Evolutionary conservation across 2,888 invertebrate species (phyloP).

Genomic region (Drosophila mimica): DNA sequence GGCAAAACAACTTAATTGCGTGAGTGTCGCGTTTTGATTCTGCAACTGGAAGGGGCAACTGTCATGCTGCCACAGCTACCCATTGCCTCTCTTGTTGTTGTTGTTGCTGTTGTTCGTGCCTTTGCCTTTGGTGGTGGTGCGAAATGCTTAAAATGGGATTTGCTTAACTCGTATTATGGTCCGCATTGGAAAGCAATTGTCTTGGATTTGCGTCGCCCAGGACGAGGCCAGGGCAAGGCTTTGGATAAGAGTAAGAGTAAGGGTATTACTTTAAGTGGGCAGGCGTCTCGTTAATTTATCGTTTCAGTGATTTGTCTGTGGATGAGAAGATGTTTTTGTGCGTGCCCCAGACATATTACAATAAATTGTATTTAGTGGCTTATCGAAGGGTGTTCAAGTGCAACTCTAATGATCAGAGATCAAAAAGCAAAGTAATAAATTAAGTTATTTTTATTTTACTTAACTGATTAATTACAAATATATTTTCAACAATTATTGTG

Average conservation of each 20-base stretch:
- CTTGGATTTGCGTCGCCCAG: constrained; percentile 70
- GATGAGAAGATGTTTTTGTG: constrained; percentile 24
- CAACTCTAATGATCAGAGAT: background rate
- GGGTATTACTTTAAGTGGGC: constrained; percentile 61
- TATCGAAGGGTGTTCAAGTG: constrained; percentile 9
- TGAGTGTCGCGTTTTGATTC: constrained; percentile 75
- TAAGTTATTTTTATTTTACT: background rate
- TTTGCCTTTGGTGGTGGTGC: constrained; percentile 53
- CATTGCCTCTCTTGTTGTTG: constrained; percentile 2
- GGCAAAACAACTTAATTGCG: constrained; percentile 80
- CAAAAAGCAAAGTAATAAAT: background rate
- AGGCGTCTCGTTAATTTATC: constrained; percentile 72
- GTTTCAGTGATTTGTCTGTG: constrained; percentile 72
- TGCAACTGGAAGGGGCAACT: constrained; percentile 34
- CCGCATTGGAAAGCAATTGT: constrained; percentile 82
- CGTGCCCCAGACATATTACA: constrained; percentile 16
- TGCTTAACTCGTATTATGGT: constrained; percentile 41
- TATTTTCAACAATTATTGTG: background rate
- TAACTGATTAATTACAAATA: background rate
- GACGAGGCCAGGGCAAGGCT: background rate
- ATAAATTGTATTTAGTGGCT: constrained; percentile 41
- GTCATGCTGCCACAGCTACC: constrained; percentile 10
- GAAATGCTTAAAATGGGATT: constrained; percentile 73
- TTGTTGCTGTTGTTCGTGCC: constrained; percentile 16
- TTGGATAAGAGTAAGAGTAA: constrained; percentile 20